Evolutionary conservation across 2,113 vertebrate species (phyloP).

Genomic region (Pluvianellus socialis): DNA sequence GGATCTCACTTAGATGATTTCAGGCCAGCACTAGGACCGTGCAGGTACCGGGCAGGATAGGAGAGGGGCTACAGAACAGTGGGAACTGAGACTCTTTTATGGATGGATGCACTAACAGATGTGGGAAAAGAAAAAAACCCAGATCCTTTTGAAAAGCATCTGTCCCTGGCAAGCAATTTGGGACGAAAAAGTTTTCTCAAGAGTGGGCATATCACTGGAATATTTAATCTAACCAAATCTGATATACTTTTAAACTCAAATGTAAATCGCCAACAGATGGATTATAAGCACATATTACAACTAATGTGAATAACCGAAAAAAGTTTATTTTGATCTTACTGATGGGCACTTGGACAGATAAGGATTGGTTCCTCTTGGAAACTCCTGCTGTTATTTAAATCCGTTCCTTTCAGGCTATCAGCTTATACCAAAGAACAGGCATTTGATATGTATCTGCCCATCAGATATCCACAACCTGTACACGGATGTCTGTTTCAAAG

Average conservation of each 20-base stretch:
- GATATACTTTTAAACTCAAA: neutral
- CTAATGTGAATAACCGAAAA: neutral
- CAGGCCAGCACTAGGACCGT: neutral
- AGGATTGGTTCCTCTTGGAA: neutral
- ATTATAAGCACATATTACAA: neutral
- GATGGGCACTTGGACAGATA: neutral
- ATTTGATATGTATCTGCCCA: neutral
- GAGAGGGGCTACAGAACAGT: neutral
- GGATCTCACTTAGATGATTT: too few species aligned
- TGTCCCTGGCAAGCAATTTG: neutral
- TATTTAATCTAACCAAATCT: neutral
- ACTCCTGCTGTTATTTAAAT: neutral
- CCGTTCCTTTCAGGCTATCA: neutral
- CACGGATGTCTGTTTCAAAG: neutral
- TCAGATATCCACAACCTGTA: neutral
- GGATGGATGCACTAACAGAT: fast-evolving
- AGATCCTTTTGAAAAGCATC: neutral
- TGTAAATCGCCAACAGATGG: neutral
- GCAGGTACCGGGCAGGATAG: neutral
- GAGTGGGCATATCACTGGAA: neutral
- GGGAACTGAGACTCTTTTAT: too few species aligned
- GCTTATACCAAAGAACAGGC: neutral
- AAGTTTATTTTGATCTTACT: neutral
- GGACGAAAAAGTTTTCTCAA: neutral
- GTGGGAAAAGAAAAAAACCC: neutral